Evolutionary conservation across 2,797 vertebrate genomes (phyloP), one percentile per base, ranked within the genome.

Genomic region (Enteromius trimaculatus): DNA sequence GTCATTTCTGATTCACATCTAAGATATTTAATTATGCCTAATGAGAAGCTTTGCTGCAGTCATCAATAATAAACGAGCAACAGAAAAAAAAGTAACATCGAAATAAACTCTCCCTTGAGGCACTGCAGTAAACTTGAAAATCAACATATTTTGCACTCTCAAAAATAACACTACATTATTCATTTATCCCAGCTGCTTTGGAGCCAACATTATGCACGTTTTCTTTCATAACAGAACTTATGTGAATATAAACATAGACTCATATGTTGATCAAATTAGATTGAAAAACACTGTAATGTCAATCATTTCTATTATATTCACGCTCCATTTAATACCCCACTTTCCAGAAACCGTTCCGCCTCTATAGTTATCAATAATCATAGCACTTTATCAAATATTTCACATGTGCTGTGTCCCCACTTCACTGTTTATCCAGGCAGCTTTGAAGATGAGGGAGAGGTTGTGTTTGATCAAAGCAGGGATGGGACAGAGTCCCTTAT

Each of bases 21-120:
- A 90, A 87, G 39, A 89, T 88, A 85, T 92, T 94, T 94, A 94
- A 95, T 94, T 93, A 93, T 92, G 78, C 79, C 92, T 93, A 90
- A 93, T 94, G 92, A 92, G 90, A 86, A 90, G 65, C 85, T 89
- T 85, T 86, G 82, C 86, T 91, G 92, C 91, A 90, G 90, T 89
- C 90, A 89, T 94, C 91, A 94, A 94, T 93, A 92, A 93, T 92
- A 89, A 91, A 93, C 91, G 90, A 91, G 86, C 85, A 86, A 87
- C 39, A 76, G 88, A 84, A 55, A 6, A 69, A n/a, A 84, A 91
- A 92, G 90, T 84, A 84, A 86, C 87, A 89, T 90, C 89, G 89
- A 85, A 87, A 91, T 89, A 92, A 92, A 85, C 84, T 86, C 84
- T 89, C 90, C 92, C 91, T 79, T 66, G 88, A 88, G 92, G 90